Conservation (phyloP, 2,888 invertebrate species). For the Aplocera efformata region DNA sequence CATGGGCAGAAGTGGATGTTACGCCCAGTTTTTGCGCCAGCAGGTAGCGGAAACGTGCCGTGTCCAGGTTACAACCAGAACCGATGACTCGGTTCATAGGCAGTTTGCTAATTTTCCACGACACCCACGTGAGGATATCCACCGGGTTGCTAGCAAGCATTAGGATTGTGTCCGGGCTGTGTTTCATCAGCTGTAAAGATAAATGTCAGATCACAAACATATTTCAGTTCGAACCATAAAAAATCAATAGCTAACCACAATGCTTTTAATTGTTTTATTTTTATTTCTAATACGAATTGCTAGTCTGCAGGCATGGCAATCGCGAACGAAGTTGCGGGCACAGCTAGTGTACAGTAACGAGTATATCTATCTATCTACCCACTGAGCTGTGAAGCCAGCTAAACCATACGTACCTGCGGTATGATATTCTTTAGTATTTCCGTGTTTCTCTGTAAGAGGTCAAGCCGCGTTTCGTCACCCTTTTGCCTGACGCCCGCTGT, state of each 20-base stretch:
- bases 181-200: slow-evolving; percentile 85
- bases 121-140: slow-evolving; percentile 94
- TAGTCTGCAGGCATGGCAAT: too few relatives aligned
- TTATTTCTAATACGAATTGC: too few relatives aligned
- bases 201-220: too few relatives aligned
- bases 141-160: slow-evolving; percentile 96
- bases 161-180: slow-evolving; percentile 92
- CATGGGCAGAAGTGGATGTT: slow-evolving; percentile 92
- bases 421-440: slow-evolving; percentile 93
- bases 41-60: slow-evolving; percentile 93
- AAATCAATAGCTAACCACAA: too few relatives aligned
- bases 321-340: too few relatives aligned
- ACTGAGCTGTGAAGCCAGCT: too few relatives aligned
- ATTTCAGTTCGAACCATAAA: too few relatives aligned
- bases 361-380: too few relatives aligned
- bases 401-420: too few relatives aligned
- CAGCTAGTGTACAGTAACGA: too few relatives aligned
- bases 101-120: slow-evolving; percentile 96
- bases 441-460: slow-evolving; percentile 93
- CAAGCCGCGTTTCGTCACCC: slow-evolving; percentile 92
- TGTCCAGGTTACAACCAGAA: slow-evolving; percentile 96
- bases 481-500: slow-evolving; percentile 95
- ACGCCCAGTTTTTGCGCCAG: slow-evolving; percentile 90
- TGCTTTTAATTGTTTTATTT: too few relatives aligned
- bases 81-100: slow-evolving; percentile 94